These are phyloP conservation scores for Pelobates cultripes DNA, from an alignment of 2,797 vertebrate genomes.

Conservation along the genomic window DNA sequence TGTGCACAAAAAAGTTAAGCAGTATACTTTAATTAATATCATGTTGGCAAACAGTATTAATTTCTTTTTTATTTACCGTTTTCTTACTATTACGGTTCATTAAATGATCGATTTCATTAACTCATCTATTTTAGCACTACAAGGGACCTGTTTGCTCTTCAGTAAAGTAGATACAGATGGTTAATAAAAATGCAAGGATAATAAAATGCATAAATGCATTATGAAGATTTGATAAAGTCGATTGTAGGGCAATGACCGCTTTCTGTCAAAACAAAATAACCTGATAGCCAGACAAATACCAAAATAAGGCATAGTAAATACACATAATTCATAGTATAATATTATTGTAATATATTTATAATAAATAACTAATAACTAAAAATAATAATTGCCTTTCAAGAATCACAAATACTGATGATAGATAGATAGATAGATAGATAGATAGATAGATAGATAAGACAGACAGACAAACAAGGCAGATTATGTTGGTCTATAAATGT, in stretches of 20 bases:
- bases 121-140: constrained; percentile 71
- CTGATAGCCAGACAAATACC: constrained; percentile 53
- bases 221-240: constrained; percentile 64
- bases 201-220: constrained; percentile 71
- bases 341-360: no score
- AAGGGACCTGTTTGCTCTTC: constrained; percentile 72
- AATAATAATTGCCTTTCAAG: no score
- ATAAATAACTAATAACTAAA: no score
- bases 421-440: no score
- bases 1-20: constrained; percentile 66
- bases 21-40: constrained; percentile 81
- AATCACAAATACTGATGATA: no score
- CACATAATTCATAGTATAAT: no score
- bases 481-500: no score
- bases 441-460: no score
- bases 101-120: constrained; percentile 78
- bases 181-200: constrained; percentile 76
- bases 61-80: constrained; percentile 75
- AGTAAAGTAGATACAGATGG: constrained; percentile 65
- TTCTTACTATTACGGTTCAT: constrained; percentile 79
- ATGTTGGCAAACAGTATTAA: constrained; percentile 82
- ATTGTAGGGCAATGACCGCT: constrained; percentile 62
- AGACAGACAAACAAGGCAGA: no score
- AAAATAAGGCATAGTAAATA: background rate
- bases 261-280: constrained; percentile 61